Evolutionary conservation across 1,140 invertebrate species (phyloP).

Genomic region (Medauroidea extradentata): DNA sequence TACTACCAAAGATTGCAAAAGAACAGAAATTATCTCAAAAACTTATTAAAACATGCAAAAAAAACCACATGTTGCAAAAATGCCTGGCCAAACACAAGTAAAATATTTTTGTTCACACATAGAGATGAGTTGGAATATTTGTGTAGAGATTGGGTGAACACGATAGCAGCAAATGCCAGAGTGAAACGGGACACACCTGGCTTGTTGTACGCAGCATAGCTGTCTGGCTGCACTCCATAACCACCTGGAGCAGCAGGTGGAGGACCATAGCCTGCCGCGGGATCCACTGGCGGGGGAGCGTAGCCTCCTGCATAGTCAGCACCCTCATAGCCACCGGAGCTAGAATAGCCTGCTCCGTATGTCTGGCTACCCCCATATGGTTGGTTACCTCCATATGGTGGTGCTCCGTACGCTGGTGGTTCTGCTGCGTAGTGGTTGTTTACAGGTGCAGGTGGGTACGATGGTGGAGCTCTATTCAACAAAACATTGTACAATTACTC

Average conservation of each 20-base stretch:
- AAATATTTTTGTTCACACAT: too few species aligned
- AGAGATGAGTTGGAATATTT: too few species aligned
- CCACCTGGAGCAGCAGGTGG: not conserved
- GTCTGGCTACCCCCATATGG: conserved; percentile 5
- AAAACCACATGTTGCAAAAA: too few species aligned
- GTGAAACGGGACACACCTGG: not conserved
- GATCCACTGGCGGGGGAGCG: not conserved
- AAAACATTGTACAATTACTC: too few species aligned
- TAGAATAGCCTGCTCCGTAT: conserved; percentile 6
- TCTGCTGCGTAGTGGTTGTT: not conserved
- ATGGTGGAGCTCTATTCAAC: too few species aligned
- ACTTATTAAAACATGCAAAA: too few species aligned
- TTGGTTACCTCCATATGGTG: not conserved
- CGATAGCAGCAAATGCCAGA: not conserved
- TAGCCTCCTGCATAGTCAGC: conserved; percentile 7
- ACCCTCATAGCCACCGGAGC: conserved; percentile 4
- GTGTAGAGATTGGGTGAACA: too few species aligned
- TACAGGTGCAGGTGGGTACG: too few species aligned
- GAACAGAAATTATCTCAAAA: too few species aligned
- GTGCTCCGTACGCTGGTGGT: not conserved
- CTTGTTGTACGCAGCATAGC: conserved; percentile 4
- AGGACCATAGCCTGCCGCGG: conserved; percentile 1
- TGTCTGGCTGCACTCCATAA: not conserved
- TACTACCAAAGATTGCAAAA: too few species aligned
- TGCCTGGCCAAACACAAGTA: too few species aligned